These are phyloP conservation scores for Sycophila sp. DNA, from an alignment of 1,140 invertebrate genomes.

Conservation along the genomic window DNA sequence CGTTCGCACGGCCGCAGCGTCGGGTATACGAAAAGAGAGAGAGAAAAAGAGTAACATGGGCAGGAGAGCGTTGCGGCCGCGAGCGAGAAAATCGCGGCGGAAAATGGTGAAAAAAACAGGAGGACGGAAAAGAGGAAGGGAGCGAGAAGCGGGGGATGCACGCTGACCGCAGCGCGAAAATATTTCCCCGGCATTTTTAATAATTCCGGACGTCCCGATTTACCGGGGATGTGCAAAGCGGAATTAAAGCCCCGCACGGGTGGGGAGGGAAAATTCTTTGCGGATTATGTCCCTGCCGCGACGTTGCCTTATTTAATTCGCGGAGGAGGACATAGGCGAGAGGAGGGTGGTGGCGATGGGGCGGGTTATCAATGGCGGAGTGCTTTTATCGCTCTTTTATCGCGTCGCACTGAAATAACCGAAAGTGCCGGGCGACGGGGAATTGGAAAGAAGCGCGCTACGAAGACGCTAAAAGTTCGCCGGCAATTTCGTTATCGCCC, in stretches of 20 bases:
- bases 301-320: constrained; percentile 31
- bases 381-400: constrained; percentile 36
- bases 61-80: too few species aligned
- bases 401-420: constrained; percentile 33
- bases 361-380: constrained; percentile 15
- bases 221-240: too few species aligned
- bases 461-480: constrained; percentile 14
- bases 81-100: too few species aligned
- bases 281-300: too few species aligned
- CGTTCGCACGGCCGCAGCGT: too few species aligned
- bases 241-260: too few species aligned
- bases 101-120: neutral
- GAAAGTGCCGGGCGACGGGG: constrained; percentile 15
- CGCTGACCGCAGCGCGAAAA: too few species aligned
- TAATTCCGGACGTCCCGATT: too few species aligned
- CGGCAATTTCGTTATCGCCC: constrained; percentile 26
- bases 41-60: neutral
- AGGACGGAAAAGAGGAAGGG: neutral
- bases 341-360: neutral
- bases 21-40: neutral
- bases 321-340: neutral
- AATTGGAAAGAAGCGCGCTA: constrained; percentile 23
- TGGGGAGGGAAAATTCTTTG: too few species aligned
- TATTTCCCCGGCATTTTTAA: too few species aligned
- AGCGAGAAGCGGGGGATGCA: neutral